Evolutionary conservation across 2,113 vertebrate genomes (phyloP).

Genomic region (Ceyx melanurus): DNA sequence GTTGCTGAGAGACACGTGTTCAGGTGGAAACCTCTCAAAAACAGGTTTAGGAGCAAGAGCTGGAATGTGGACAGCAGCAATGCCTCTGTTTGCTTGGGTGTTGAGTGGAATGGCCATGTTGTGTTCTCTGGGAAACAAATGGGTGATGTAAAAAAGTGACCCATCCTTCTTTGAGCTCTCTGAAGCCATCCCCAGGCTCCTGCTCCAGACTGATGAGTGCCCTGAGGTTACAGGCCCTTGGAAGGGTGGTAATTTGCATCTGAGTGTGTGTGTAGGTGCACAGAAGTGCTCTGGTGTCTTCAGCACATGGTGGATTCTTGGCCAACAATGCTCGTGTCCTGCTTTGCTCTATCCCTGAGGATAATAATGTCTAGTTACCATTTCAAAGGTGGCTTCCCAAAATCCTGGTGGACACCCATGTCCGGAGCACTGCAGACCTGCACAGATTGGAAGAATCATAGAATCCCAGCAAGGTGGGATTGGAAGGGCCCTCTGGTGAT

Average conservation of each 20-base stretch:
- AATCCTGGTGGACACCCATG: background rate
- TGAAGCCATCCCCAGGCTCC: background rate
- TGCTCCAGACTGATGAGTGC: fast-evolving
- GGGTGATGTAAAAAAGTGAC: background rate
- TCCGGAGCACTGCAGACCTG: background rate
- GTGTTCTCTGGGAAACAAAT: fast-evolving
- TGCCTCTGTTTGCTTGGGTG: background rate
- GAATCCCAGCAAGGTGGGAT: background rate
- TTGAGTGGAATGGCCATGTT: fast-evolving
- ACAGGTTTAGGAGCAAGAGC: background rate
- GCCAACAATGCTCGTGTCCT: background rate
- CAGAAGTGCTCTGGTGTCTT: background rate
- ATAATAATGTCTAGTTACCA: background rate
- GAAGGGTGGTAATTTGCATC: fast-evolving
- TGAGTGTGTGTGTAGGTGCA: fast-evolving
- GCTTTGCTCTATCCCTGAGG: background rate
- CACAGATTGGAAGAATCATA: fast-evolving
- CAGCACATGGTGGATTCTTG: fast-evolving
- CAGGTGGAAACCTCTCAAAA: background rate
- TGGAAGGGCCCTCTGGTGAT: background rate
- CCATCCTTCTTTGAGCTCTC: background rate
- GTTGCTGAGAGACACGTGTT: fast-evolving
- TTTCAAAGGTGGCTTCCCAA: background rate
- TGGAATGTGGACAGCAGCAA: background rate
- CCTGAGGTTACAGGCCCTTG: too few relatives aligned